Base-by-base conservation (phyloP, 1,140 invertebrate genomes). In the Drosophila truncata region DNA sequence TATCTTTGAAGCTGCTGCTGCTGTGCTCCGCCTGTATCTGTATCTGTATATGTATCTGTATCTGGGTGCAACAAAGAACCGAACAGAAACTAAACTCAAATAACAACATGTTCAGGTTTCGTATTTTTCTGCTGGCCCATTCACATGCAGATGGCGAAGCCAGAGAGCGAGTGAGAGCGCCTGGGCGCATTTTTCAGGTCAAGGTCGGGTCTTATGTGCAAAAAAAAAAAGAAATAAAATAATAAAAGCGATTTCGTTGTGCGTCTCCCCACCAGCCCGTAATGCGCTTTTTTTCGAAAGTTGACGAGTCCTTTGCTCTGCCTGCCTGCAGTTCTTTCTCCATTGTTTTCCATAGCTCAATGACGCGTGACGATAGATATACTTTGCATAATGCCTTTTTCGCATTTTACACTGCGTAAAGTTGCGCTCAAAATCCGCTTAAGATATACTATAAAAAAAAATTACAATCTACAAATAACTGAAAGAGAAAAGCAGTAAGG, bases 271-370 rank as follows among this genome's bases (percentile, higher is more conserved):
- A 5, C n/a, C 23, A 65, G 27, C n/a, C 60, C 60, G 63, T 74
- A 81, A 82, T 86, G 84, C 84, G 80, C 84, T 83, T 87, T 83
- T 86, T 87, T 83, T 72, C 58, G 65, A 74, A 59, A 58, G 80
- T 88, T 83, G 77, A 86, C 57, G 78, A 71, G 71, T 83, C 84
- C 83, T 76, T 82, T 59, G 54, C 62, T 6, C 35, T 77, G 77
- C 42, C 35, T 77, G 77, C 42, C 71, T 39, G 35, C 47, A 35
- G 31, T 49, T 69, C 77, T 70, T 77, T 72, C 57, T 50, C 35
- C 35, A 39, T 70, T 65, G 27, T 55, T 54, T 42, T 46, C 41
- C 29, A 10, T 7, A 39, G 47, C 82, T 49, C 83, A 87, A 87
- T 87, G 82, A 70, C 58, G 83, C 82, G 76, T 54, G 44, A 23